A percentile compares a stretch with the other conserved stretches of the same genome.
phyloP scores from a whole-genome alignment of 2,797 vertebrate genomes.

The Gadopsis marmoratus region DNA sequence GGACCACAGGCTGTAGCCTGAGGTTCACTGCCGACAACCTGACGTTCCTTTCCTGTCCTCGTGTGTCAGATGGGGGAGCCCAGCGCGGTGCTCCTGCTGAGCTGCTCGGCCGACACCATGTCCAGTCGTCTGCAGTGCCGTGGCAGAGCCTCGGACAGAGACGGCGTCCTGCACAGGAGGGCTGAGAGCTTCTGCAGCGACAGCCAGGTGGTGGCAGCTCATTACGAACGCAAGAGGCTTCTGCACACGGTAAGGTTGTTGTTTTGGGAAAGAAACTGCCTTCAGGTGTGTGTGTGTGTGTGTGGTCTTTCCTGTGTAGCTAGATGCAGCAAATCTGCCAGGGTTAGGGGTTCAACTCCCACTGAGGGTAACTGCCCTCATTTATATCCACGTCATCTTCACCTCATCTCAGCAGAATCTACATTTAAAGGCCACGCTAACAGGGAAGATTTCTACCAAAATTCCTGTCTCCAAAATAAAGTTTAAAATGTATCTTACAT shows the following conservation, averaged over 20 bases:
- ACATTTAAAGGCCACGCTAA: neutral
- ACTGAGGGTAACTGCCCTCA: neutral
- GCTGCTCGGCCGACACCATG: conserved; percentile 90
- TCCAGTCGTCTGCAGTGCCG: conserved; percentile 83
- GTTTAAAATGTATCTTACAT: too few relatives aligned
- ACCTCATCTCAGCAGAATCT: neutral
- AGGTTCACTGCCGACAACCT: neutral
- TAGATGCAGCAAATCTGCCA: neutral
- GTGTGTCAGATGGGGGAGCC: conserved; percentile 89
- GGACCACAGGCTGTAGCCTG: neutral
- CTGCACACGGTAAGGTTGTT: conserved; percentile 86
- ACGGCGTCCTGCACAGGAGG: conserved; percentile 67
- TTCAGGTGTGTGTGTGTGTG: neutral
- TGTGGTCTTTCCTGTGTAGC: neutral
- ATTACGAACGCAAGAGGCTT: conserved; percentile 88
- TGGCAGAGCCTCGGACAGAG: conserved; percentile 54
- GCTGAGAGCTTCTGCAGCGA: conserved; percentile 84
- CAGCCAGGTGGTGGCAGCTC: conserved; percentile 80
- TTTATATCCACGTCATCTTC: neutral
- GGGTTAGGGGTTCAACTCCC: neutral
- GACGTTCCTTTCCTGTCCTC: neutral
- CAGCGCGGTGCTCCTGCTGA: conserved; percentile 89
- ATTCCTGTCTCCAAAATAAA: neutral
- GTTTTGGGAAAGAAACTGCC: neutral
- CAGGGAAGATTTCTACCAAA: neutral